Base-by-base conservation (phyloP, 1,140 invertebrate species). In the Arctopsyche grandis region DNA sequence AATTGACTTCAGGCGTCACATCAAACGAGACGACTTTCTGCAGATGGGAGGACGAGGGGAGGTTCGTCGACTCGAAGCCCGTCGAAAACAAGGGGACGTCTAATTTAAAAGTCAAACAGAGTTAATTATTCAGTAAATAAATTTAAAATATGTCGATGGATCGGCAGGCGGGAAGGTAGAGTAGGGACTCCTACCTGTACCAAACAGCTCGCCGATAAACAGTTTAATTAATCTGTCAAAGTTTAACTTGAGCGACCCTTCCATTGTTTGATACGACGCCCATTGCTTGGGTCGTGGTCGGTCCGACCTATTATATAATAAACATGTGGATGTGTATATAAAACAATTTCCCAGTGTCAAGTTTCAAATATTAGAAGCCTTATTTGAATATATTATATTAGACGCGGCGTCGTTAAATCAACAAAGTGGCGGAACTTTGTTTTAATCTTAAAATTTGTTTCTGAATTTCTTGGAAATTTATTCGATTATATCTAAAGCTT, bases 181-280 rank as follows among this genome's bases (percentile, higher is more conserved):
- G 10, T 60, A 16, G 58, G 14, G 9, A 60, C n/a, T 19, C 63
- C 24, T n/a, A 66, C 63, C 63, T 66, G 63, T 26, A 24, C 24
- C 63, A 29, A 66, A 66, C 63, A 66, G 22, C 24, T 66, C 10
- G 16, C 48, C 63, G 63, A 66, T 66, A 66, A 66, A 66, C 63
- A 66, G 63, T 66, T 66, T 66, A 66, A 66, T 66, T 66, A 66
- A 66, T 66, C 63, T 66, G 63, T 66, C 63, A 66, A 66, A 66
- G 19, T 66, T 66, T 26, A 52, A 52, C 48, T 52, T 16, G 48
- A 16, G 48, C 16, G 48, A 16, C 24, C 60, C 21, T 21, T 66
- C 21, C 60, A 22, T 66, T 66, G 60, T 66, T 26, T 22, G 24
- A 21, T n/a, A n/a, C 52, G 52, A 56, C 52, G 52, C 14, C 10